phyloP scores from a whole-genome alignment of 2,888 invertebrate genomes.

The Trypoxylon attenuatum region DNA sequence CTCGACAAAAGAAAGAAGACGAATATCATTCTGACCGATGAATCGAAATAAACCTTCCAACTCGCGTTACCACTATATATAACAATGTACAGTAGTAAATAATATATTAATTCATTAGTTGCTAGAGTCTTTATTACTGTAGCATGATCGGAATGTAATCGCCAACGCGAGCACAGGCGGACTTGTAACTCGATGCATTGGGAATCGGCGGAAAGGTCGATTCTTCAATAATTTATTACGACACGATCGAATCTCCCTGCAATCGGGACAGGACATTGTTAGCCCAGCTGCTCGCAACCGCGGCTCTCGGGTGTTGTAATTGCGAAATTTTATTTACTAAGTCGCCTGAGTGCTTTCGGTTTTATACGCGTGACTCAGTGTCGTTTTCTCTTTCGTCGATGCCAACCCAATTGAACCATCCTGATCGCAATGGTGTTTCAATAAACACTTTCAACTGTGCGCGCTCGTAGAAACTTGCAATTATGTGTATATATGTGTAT shows the following conservation, averaged over 20 bases:
- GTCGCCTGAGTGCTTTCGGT: neutral
- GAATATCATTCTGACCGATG: constrained; percentile 40
- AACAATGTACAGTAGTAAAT: constrained; percentile 51
- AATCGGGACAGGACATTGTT: constrained; percentile 40
- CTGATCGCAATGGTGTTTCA: too few species aligned
- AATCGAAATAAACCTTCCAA: constrained; percentile 12
- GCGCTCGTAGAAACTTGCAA: too few species aligned
- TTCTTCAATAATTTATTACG: constrained; percentile 55
- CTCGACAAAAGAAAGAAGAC: constrained; percentile 45
- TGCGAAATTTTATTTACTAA: neutral
- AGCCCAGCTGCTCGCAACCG: constrained; percentile 9
- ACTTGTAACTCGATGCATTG: constrained; percentile 31
- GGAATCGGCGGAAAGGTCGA: constrained; percentile 57
- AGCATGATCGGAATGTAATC: constrained; percentile 28
- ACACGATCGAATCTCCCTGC: constrained; percentile 57
- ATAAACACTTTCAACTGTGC: too few species aligned
- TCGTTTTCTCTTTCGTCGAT: too few species aligned
- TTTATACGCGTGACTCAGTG: too few species aligned
- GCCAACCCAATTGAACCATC: too few species aligned
- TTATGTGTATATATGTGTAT: neutral
- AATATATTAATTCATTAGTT: constrained; percentile 60
- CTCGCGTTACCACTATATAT: constrained; percentile 33
- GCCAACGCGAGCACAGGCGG: constrained; percentile 10
- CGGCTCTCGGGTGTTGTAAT: constrained; percentile 15
- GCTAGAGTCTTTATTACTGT: constrained; percentile 39